phyloP scores from a whole-genome alignment of 2,888 invertebrate species.

The Idaea biselata region DNA sequence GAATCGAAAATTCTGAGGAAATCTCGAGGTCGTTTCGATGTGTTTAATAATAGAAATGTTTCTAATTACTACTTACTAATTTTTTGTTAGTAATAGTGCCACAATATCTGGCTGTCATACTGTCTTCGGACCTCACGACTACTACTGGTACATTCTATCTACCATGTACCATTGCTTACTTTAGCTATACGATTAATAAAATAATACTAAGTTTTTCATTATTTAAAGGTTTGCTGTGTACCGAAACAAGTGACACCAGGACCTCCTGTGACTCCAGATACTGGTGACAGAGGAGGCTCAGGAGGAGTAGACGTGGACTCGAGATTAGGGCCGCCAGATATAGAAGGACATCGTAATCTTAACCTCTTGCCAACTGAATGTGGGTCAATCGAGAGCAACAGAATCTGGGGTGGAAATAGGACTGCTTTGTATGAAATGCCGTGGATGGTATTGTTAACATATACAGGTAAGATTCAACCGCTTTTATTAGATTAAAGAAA shows the following conservation, averaged over 20 bases:
- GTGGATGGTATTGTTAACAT: slow-evolving; percentile 88
- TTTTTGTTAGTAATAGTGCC: too few species aligned
- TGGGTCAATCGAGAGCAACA: slow-evolving; percentile 76
- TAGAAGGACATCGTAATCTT: slow-evolving; percentile 35
- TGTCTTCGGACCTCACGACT: too few species aligned
- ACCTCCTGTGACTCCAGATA: not conserved
- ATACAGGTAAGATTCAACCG: slow-evolving; percentile 41
- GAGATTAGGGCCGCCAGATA: slow-evolving; percentile 18
- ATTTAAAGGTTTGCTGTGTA: not conserved
- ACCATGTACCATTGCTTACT: too few species aligned
- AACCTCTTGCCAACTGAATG: slow-evolving; percentile 67
- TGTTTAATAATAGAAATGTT: not conserved
- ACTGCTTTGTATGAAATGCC: slow-evolving; percentile 84
- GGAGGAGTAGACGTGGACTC: slow-evolving; percentile 10
- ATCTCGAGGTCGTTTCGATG: not conserved
- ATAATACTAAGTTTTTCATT: too few species aligned
- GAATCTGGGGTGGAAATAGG: slow-evolving; percentile 82
- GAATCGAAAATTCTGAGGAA: not conserved
- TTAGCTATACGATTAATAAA: too few species aligned
- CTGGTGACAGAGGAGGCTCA: slow-evolving; percentile 13
- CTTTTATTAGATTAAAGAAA: not conserved
- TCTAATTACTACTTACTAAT: too few species aligned
- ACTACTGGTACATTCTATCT: too few species aligned
- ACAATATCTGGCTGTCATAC: too few species aligned
- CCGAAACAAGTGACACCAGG: not conserved